These are phyloP conservation scores for Drosophila biarmipes DNA, from an alignment of 1,140 invertebrate genomes.

Conservation along the genomic window DNA sequence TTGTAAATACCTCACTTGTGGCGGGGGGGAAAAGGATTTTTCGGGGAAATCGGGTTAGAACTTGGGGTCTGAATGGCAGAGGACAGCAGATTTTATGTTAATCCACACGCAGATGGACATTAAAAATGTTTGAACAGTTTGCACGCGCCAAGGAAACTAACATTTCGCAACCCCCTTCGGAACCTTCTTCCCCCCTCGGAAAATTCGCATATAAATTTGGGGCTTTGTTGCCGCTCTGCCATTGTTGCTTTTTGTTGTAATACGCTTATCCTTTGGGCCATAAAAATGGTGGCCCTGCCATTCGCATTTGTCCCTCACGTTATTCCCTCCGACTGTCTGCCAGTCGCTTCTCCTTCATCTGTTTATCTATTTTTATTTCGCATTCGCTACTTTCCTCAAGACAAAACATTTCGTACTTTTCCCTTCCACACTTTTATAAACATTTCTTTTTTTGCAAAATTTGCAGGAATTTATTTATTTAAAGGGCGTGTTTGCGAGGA, in stretches of 20 bases:
- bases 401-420: slow-evolving; percentile 46
- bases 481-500: slow-evolving; percentile 20
- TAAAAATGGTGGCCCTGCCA: slow-evolving; percentile 69
- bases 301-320: slow-evolving; percentile 63
- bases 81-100: slow-evolving; percentile 65
- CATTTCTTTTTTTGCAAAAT: slow-evolving; percentile 40
- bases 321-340: slow-evolving; percentile 27
- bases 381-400: slow-evolving; percentile 36
- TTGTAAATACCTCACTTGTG: slow-evolving; percentile 34
- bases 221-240: slow-evolving; percentile 2
- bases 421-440: slow-evolving; percentile 7
- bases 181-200: not conserved
- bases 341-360: slow-evolving; percentile 11
- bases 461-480: slow-evolving; percentile 71
- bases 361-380: slow-evolving; percentile 28
- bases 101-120: slow-evolving; percentile 74
- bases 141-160: slow-evolving; percentile 60
- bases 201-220: slow-evolving; percentile 42
- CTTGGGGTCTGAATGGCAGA: not conserved
- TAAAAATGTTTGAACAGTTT: slow-evolving; percentile 76
- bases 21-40: slow-evolving; percentile 12
- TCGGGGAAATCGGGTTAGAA: too few relatives aligned
- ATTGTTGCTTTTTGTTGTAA: slow-evolving; percentile 54
- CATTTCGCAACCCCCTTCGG: not conserved
- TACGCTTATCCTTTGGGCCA: slow-evolving; percentile 71